phyloP scores from a whole-genome alignment of 2,797 vertebrate genomes.

The Vireo griseus region DNA sequence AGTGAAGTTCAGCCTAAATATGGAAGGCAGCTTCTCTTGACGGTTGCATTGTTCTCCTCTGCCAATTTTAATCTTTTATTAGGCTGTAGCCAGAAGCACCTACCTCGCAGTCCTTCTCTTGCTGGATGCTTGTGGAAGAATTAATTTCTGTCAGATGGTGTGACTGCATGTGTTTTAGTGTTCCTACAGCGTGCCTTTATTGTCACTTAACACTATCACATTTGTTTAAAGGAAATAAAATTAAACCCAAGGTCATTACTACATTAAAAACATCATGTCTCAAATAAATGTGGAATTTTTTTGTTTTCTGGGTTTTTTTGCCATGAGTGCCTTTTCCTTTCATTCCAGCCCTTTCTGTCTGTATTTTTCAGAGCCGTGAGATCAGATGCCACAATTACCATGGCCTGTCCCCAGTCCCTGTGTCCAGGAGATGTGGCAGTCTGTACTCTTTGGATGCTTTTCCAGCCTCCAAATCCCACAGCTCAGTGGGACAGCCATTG shows the following conservation, averaged over 20 bases:
- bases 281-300: not conserved
- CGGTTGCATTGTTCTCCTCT: not conserved
- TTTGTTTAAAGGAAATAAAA: slow-evolving; percentile 26
- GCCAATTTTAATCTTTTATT: not conserved
- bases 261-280: not conserved
- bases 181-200: not conserved
- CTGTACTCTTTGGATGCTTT: not conserved
- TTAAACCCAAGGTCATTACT: not conserved
- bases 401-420: accelerated
- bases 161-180: slow-evolving; percentile 20
- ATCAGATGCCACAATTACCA: accelerated
- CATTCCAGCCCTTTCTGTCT: not conserved
- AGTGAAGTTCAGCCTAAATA: not conserved
- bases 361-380: not conserved
- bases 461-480: accelerated
- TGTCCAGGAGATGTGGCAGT: not conserved
- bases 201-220: not conserved
- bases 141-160: slow-evolving; percentile 53
- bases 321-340: not conserved
- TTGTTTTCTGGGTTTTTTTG: not conserved
- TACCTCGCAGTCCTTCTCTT: not conserved
- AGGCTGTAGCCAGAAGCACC: not conserved
- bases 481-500: not conserved
- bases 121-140: slow-evolving; percentile 9
- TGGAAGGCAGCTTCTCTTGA: not conserved